Evolutionary conservation across 2,797 vertebrate species (phyloP).

Genomic region (Cuniculus paca): DNA sequence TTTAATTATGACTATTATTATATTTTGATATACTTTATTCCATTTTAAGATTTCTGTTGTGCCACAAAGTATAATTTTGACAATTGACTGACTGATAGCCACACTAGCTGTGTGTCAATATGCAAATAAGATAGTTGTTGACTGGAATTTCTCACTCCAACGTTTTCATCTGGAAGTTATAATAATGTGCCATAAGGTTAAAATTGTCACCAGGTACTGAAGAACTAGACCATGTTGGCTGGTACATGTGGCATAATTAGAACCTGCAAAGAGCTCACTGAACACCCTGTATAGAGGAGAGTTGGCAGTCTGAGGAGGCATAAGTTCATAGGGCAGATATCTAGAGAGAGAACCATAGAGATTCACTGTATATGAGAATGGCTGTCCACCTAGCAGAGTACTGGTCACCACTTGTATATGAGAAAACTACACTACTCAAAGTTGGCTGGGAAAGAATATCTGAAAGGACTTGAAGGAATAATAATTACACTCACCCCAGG

Average conservation of each 20-base stretch:
- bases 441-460: background rate
- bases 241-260: background rate
- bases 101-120: background rate
- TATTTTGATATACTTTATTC: background rate
- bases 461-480: background rate
- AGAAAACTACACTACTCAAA: background rate
- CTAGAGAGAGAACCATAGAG: background rate
- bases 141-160: background rate
- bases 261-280: background rate
- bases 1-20: background rate
- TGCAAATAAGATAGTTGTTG: background rate
- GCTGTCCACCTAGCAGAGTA: background rate
- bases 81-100: background rate
- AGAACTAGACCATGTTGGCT: background rate
- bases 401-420: background rate
- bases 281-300: background rate
- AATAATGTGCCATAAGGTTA: background rate
- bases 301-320: background rate
- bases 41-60: background rate
- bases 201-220: background rate
- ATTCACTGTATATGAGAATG: background rate
- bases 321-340: background rate
- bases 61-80: background rate
- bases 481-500: background rate
- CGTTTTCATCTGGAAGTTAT: background rate